Evolutionary conservation across 1,140 invertebrate species (phyloP), one percentile per base, ranked within the genome.

Genomic region (Paraescarpia echinospica): DNA sequence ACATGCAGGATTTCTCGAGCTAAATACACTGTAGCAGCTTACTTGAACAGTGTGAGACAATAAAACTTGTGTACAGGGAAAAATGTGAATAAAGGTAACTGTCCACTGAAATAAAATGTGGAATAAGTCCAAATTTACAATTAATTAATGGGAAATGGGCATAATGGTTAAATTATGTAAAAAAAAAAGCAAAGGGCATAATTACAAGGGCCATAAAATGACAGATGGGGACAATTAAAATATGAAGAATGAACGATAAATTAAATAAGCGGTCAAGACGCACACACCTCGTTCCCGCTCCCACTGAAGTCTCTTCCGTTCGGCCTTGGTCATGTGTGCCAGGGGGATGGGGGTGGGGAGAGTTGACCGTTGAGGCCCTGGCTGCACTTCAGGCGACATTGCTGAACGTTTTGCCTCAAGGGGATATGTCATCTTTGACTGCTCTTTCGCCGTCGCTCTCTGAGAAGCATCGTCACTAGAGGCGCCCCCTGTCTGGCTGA

Each of bases 271-370:
- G n/a, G 31, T 18, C 9, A n/a, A 59, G 31, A 51, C 4, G 51
- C 33, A 88, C 41, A 8, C 4, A 92, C 92, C 92, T 90, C 92
- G 33, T 90, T 92, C 92, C 77, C 33, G 34, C 34, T 92, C 77
- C 92, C 92, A 92, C 89, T 92, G 92, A 6, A 92, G 34, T 34
- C 89, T 22, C 33, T 92, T 92, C 34, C 77, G 12, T 35, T 92
- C 92, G 22, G 92, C 89, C 41, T 91, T 91, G 12, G 91, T 77
- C 59, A 77, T 77, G 59, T 77, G 59, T 77, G 59, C 59, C 59
- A 77, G 59, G 14, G 59, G 59, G 59, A 77, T 77, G 2, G 59
- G 59, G 14, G 59, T 77, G 4, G 59, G 59, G 27, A 77, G 59
- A 4, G 59, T 77, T 77, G 59, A 77, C 59, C 59, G 59, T 27